These are phyloP conservation scores for Erebia ligea DNA, from an alignment of 2,888 invertebrate genomes.

Conservation along the genomic window DNA sequence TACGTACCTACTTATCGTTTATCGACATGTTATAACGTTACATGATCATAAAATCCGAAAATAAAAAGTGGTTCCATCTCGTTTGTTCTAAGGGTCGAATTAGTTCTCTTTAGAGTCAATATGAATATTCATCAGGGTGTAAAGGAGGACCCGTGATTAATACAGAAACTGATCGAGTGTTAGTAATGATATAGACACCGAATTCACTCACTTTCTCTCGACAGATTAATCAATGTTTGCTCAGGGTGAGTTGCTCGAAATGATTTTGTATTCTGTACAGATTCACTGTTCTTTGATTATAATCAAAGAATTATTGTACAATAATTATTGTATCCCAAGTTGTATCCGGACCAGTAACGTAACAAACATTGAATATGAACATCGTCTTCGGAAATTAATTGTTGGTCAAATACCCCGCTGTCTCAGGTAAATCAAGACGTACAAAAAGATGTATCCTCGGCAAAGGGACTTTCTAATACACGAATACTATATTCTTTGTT, in stretches of 20 bases:
- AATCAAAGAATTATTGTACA: no score
- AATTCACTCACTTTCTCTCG: slow-evolving; percentile 51
- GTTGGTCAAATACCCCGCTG: slow-evolving; percentile 32
- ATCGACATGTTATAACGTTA: slow-evolving; percentile 74
- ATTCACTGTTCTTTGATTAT: neutral
- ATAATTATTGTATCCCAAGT: no score
- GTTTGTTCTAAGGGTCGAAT: slow-evolving; percentile 56
- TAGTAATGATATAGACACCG: slow-evolving; percentile 50
- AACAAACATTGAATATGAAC: neutral
- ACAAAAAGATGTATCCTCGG: slow-evolving; percentile 49
- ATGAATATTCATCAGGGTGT: slow-evolving; percentile 70
- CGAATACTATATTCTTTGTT: slow-evolving; percentile 58
- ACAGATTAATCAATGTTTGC: slow-evolving; percentile 38
- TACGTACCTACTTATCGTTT: slow-evolving; percentile 70
- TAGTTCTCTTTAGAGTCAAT: slow-evolving; percentile 49
- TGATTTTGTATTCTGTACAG: neutral
- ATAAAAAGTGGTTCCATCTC: slow-evolving; percentile 59
- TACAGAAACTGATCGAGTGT: slow-evolving; percentile 62
- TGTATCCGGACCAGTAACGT: neutral
- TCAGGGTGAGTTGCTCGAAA: slow-evolving; percentile 1
- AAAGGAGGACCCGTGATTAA: slow-evolving; percentile 63
- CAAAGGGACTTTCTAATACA: slow-evolving; percentile 67
- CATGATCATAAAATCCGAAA: slow-evolving; percentile 72
- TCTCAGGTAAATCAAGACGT: slow-evolving; percentile 68
- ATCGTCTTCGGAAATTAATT: neutral